Evolutionary conservation across 2,113 vertebrate genomes (phyloP).

Genomic region (Indicator indicator): DNA sequence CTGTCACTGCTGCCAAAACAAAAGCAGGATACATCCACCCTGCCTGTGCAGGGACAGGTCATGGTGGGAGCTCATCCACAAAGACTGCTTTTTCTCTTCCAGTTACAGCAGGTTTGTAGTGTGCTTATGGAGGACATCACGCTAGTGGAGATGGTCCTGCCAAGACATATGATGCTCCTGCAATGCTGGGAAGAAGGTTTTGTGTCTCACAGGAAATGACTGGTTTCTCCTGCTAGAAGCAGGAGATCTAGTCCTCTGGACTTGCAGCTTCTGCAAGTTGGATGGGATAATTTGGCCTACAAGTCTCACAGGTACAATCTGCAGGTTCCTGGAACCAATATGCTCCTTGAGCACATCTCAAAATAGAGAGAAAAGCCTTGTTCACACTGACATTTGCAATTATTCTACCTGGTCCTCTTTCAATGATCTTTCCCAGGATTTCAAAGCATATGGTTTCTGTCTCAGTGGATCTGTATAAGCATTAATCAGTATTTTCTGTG

Average conservation of each 20-base stretch:
- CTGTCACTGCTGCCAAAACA: not conserved
- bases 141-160: not conserved
- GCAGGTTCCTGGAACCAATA: not conserved
- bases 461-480: not conserved
- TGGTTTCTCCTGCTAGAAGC: not conserved
- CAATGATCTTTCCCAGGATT: not conserved
- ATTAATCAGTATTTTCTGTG: not conserved
- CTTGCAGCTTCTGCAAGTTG: not conserved
- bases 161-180: accelerated
- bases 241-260: not conserved
- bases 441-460: not conserved
- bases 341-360: not conserved
- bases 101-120: not conserved
- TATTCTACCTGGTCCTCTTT: not conserved
- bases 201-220: not conserved
- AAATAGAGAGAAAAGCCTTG: not conserved
- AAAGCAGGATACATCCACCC: not conserved
- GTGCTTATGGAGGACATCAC: accelerated
- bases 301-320: not conserved
- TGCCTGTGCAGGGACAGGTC: not conserved
- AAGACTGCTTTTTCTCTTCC: not conserved
- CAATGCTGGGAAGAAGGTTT: not conserved
- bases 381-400: not conserved
- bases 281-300: not conserved
- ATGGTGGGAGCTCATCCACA: not conserved